phyloP scores from a whole-genome alignment of 2,113 vertebrate species.

The Coturnix japonica region DNA sequence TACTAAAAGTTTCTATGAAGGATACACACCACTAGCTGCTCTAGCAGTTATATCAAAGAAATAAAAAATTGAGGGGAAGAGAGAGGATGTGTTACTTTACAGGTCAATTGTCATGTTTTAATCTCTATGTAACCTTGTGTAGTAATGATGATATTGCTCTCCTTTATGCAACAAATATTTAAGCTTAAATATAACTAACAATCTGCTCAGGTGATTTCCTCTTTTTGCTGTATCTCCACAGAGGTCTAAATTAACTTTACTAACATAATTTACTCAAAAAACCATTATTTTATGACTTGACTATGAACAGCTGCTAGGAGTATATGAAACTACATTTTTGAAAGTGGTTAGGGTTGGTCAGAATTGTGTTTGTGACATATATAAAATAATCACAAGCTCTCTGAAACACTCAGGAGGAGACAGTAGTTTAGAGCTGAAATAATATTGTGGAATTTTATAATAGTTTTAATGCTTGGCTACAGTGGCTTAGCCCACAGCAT shows the following conservation, averaged over 20 bases:
- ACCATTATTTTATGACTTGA: neutral
- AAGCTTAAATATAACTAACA: neutral
- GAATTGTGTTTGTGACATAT: neutral
- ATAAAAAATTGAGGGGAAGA: neutral
- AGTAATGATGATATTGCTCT: neutral
- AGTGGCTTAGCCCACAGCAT: constrained; percentile 47
- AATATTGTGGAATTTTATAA: constrained; percentile 28
- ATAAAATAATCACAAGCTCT: neutral
- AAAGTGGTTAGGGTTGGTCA: neutral
- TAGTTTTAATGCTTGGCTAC: constrained; percentile 44
- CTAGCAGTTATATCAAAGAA: neutral
- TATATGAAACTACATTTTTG: neutral
- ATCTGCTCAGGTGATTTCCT: neutral
- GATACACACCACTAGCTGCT: neutral
- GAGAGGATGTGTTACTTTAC: neutral
- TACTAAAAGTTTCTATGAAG: neutral
- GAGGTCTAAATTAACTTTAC: neutral
- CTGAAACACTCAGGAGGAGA: neutral
- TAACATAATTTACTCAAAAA: neutral
- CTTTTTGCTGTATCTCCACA: neutral
- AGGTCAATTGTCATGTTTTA: neutral
- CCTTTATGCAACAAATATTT: neutral
- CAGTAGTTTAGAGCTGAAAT: neutral
- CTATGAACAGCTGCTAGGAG: neutral
- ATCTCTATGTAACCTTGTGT: neutral